Evolutionary conservation across 2,113 vertebrate genomes (phyloP), one percentile per base, ranked within the genome.

Genomic region (Ceuthmochares aereus): DNA sequence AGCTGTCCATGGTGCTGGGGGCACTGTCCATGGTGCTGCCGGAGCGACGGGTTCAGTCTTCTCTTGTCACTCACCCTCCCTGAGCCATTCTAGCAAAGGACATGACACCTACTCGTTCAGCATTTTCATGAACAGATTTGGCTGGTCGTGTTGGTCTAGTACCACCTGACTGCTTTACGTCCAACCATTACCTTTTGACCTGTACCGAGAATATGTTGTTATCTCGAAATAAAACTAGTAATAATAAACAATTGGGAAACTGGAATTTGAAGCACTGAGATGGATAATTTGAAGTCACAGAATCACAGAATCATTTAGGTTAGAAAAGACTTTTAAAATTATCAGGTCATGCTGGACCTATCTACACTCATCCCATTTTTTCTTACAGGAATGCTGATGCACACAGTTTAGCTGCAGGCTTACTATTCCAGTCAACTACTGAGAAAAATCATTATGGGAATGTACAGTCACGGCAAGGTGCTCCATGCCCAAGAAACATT

Each of bases 141-240:
- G n/a, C n/a, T n/a, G n/a, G n/a, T n/a, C n/a, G n/a, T n/a, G n/a
- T n/a, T n/a, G n/a, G n/a, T n/a, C n/a, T n/a, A n/a, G n/a, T n/a
- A n/a, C n/a, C n/a, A n/a, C n/a, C n/a, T n/a, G 26, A 2, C 36
- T 20, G 45, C 40, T 47, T 2, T 7, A 8, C n/a, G n/a, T 11
- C 59, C 2, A 29, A 43, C 43, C 37, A 2, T 9, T 6, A 10
- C 34, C 68, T 47, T 37, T 42, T 21, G 26, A 78, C 37, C 52
- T 30, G 20, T 5, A 17, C 58, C 23, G 37, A 59, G 40, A 30
- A 5, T 1, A 4, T 1, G 3, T 1, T 12, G 10, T 30, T 3
- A 22, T 5, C 30, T 5, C 56, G 22, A 63, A n/a, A 87, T 18
- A 52, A 77, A 91, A 12, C 40, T 56, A 54, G 30, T 27, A 2